These are phyloP conservation scores for Andrena chrysosceles DNA, from an alignment of 2,888 invertebrate genomes.

Conservation along the genomic window DNA sequence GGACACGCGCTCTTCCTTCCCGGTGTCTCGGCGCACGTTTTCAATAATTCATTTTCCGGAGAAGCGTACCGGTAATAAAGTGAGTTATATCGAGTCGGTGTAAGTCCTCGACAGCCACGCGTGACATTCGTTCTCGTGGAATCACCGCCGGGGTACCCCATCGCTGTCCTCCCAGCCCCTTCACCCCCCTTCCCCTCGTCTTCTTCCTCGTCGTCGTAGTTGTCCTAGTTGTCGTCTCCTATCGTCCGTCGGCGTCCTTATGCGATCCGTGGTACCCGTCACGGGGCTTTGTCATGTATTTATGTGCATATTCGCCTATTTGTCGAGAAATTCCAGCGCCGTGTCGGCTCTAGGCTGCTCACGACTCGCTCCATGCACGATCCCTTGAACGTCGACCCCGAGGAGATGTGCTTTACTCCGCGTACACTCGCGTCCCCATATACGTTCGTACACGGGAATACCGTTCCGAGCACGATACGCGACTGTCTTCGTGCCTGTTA, in stretches of 20 bases:
- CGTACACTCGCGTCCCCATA: slow-evolving; percentile 50
- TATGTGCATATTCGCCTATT: slow-evolving; percentile 81
- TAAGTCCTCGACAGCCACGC: slow-evolving; percentile 61
- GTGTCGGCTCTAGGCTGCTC: slow-evolving; percentile 78
- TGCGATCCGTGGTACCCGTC: slow-evolving; percentile 68
- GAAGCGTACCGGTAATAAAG: slow-evolving; percentile 59
- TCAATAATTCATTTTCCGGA: slow-evolving; percentile 65
- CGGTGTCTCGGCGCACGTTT: slow-evolving; percentile 55
- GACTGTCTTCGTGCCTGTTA: slow-evolving; percentile 37
- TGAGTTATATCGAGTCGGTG: slow-evolving; percentile 62
- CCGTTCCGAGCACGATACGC: slow-evolving; percentile 14
- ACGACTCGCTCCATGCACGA: slow-evolving; percentile 76
- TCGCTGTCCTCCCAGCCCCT: neutral
- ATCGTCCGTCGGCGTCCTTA: slow-evolving; percentile 60
- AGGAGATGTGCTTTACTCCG: slow-evolving; percentile 53
- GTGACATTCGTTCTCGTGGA: slow-evolving; percentile 60
- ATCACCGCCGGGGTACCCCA: slow-evolving; percentile 48
- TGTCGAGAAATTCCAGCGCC: slow-evolving; percentile 79
- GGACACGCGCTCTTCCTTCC: slow-evolving; percentile 26
- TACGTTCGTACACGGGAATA: slow-evolving; percentile 43
- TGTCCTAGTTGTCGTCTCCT: slow-evolving; percentile 53
- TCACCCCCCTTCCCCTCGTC: neutral
- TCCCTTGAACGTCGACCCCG: slow-evolving; percentile 73
- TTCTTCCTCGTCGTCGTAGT: slow-evolving; percentile 29
- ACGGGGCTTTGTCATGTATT: slow-evolving; percentile 77